A percentile compares a stretch with the other conserved stretches of the same genome.
Evolutionary conservation across 2,797 vertebrate genomes (phyloP).

Genomic region (Neostethus bicornis): DNA sequence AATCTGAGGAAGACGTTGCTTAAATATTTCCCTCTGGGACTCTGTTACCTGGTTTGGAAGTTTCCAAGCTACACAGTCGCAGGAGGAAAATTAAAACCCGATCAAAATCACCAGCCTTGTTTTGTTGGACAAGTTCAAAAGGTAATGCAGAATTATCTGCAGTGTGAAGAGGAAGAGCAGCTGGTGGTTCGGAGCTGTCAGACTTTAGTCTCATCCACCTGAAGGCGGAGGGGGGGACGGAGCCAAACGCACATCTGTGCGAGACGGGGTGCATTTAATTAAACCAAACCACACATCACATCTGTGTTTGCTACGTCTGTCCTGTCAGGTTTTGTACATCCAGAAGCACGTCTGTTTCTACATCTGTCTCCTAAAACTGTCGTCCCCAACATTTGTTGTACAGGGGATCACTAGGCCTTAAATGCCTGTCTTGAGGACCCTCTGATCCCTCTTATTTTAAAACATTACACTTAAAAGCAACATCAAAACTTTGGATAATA

Average conservation of each 20-base stretch:
- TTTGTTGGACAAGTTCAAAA: constrained; percentile 42
- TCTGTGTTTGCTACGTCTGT: background rate
- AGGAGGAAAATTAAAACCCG: constrained; percentile 29
- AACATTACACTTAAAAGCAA: too few relatives aligned
- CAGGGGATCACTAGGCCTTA: too few relatives aligned
- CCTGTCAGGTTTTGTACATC: background rate
- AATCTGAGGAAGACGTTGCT: too few relatives aligned
- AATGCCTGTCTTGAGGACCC: too few relatives aligned
- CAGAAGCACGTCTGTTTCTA: too few relatives aligned
- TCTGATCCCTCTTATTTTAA: too few relatives aligned
- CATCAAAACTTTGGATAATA: too few relatives aligned
- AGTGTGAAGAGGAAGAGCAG: constrained; percentile 36
- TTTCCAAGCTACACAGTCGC: constrained; percentile 9
- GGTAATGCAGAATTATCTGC: constrained; percentile 28
- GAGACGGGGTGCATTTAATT: constrained; percentile 6
- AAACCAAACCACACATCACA: constrained; percentile 3
- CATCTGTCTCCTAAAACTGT: too few relatives aligned
- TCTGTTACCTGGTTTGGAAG: constrained; percentile 8
- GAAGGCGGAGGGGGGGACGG: constrained; percentile 18
- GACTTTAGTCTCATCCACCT: constrained; percentile 36
- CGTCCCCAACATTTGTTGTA: too few relatives aligned
- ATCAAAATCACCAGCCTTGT: constrained; percentile 34
- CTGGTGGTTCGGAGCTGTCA: constrained; percentile 46
- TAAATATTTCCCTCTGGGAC: background rate
- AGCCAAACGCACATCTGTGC: constrained; percentile 45